These are phyloP conservation scores for Dasysyrphus tricinctus DNA, from an alignment of 2,888 invertebrate genomes.

Conservation along the genomic window DNA sequence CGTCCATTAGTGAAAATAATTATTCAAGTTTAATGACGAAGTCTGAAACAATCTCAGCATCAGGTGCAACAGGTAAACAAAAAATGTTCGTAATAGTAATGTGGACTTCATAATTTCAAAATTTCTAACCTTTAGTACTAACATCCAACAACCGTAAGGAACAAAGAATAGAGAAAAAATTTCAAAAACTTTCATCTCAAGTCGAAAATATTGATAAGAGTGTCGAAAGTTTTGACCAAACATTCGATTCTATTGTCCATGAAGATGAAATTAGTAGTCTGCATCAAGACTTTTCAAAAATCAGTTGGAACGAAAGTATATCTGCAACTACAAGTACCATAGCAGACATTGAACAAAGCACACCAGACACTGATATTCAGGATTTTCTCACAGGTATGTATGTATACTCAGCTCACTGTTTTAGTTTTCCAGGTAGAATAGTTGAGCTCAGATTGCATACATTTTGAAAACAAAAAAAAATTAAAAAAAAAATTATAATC, in stretches of 20 bases:
- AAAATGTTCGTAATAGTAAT: not conserved
- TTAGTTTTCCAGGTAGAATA: conserved; percentile 59
- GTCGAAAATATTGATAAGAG: conserved; percentile 80
- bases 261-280: conserved; percentile 83
- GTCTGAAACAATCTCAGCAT: not conserved
- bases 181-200: conserved; percentile 81
- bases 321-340: conserved; percentile 82
- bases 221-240: conserved; percentile 79
- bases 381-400: conserved; percentile 82
- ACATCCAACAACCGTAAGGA: conserved; percentile 1
- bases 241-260: conserved; percentile 80
- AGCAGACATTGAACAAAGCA: conserved; percentile 82
- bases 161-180: conserved; percentile 82
- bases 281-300: conserved; percentile 83
- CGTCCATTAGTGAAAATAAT: conserved; percentile 81
- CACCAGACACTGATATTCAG: conserved; percentile 83
- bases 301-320: conserved; percentile 83
- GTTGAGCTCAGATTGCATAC: conserved; percentile 83
- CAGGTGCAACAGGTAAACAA: conserved; percentile 47
- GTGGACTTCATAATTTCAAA: not conserved
- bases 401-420: conserved; percentile 23
- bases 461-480: conserved; percentile 23
- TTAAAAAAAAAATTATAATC: conserved; percentile 23
- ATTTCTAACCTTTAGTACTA: conserved; percentile 9
- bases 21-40: conserved; percentile 39